Conservation (phyloP, 2,113 vertebrate species). For the Lophura nycthemera region DNA sequence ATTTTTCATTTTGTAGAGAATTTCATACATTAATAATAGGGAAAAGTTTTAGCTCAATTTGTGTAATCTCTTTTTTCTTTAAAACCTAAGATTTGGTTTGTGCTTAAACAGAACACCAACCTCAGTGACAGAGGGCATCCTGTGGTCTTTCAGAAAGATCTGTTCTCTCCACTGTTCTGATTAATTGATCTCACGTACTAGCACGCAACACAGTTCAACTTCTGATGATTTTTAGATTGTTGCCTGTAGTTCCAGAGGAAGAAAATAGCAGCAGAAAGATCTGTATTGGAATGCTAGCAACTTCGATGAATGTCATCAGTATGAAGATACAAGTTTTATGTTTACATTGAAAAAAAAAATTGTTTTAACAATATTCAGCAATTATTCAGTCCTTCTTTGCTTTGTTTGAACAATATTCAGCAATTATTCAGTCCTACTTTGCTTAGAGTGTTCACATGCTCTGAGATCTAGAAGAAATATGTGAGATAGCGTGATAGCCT, state of each 20-base stretch:
- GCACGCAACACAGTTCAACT: fast-evolving
- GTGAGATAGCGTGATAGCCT: not conserved
- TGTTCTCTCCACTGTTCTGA: not conserved
- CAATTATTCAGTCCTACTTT: not conserved
- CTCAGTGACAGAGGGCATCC: not conserved
- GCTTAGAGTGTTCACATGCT: not conserved
- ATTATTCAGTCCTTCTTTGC: not conserved
- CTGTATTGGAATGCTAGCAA: not conserved
- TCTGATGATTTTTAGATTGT: not conserved
- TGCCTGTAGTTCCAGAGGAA: not conserved
- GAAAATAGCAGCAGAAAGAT: not conserved
- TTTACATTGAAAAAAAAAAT: not conserved
- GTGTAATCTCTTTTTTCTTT: not conserved
- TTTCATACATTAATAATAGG: not conserved
- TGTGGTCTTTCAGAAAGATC: not conserved
- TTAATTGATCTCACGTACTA: not conserved
- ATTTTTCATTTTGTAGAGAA: not conserved
- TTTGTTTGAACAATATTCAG: not conserved
- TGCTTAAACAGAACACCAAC: not conserved
- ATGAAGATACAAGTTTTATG: not conserved
- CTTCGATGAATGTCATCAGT: not conserved
- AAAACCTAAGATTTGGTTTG: not conserved
- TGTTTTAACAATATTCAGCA: not conserved
- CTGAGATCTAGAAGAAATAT: not conserved
- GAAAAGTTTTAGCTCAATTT: not conserved